Percentiles rank a stretch among this genome's conserved stretches.
These are phyloP conservation scores for Prunella himalayana DNA, from an alignment of 2,113 vertebrate genomes.

Conservation along the genomic window DNA sequence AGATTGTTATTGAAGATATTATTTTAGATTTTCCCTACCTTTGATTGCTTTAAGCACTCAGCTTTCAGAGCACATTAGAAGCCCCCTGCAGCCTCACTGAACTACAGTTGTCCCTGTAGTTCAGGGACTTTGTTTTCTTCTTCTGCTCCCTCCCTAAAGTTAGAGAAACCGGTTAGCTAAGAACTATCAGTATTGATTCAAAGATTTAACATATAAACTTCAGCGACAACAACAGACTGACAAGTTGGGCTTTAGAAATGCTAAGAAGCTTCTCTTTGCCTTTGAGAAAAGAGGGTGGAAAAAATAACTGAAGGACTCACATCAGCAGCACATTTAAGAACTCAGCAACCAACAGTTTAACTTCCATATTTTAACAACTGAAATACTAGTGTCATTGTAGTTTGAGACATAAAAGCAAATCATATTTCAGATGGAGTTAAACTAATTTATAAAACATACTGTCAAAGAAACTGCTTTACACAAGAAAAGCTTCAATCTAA, in stretches of 20 bases:
- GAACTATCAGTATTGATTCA: neutral
- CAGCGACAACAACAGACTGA: neutral
- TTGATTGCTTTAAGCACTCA: neutral
- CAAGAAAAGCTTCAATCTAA: neutral
- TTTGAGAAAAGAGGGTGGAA: constrained; percentile 4
- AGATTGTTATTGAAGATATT: neutral
- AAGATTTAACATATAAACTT: neutral
- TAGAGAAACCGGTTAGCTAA: neutral
- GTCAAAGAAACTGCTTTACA: neutral
- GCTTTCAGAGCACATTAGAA: neutral
- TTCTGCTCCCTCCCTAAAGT: neutral
- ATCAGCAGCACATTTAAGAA: neutral
- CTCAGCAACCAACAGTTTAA: neutral
- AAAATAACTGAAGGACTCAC: neutral
- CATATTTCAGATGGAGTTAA: neutral
- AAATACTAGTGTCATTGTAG: neutral
- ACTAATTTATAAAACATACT: constrained; percentile 31
- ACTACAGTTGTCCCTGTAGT: neutral
- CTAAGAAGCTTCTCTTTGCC: neutral
- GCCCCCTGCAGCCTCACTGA: neutral
- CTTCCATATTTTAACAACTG: neutral
- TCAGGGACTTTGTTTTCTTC: neutral
- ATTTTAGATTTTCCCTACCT: neutral
- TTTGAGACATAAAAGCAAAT: constrained; percentile 8
- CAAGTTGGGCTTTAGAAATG: constrained; percentile 15